These are phyloP conservation scores for Ischnura elegans DNA, from an alignment of 2,888 invertebrate genomes.

Conservation along the genomic window DNA sequence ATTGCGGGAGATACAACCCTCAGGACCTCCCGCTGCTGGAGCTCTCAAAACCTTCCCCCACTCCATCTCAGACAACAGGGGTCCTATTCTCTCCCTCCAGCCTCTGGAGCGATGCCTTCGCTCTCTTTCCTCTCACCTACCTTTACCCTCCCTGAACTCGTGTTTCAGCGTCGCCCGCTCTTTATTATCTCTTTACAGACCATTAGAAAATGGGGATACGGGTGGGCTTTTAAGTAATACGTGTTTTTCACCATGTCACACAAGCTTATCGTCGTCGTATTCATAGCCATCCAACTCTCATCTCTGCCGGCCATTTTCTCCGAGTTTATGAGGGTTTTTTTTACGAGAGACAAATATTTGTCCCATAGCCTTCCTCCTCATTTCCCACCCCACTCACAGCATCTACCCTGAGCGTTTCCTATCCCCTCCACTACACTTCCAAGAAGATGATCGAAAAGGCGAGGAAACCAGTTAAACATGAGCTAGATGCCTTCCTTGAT, in stretches of 20 bases:
- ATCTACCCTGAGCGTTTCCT: background rate
- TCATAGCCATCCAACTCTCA: conserved; percentile 65
- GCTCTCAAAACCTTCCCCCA: background rate
- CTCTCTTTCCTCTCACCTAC: background rate
- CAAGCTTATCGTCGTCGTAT: conserved; percentile 48
- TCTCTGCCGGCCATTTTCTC: conserved; percentile 56
- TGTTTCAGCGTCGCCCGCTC: background rate
- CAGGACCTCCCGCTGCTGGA: background rate
- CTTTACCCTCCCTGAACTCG: background rate
- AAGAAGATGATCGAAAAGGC: background rate
- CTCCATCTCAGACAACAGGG: background rate
- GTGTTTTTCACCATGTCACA: conserved; percentile 60
- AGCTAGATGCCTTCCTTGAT: background rate
- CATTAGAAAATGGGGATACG: conserved; percentile 57
- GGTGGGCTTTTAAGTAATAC: conserved; percentile 49
- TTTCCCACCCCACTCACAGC: background rate
- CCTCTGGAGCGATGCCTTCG: background rate
- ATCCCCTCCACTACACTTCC: background rate
- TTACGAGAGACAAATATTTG: conserved; percentile 66
- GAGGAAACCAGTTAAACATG: background rate
- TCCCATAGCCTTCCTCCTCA: background rate
- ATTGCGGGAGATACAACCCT: background rate
- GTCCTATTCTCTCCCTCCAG: background rate
- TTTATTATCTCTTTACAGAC: conserved; percentile 64
- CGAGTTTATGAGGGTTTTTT: conserved; percentile 63